Percentiles rank a stretch among this genome's conserved stretches.
phyloP scores from a whole-genome alignment of 1,140 invertebrate species.

The Microplitis demolitor region DNA sequence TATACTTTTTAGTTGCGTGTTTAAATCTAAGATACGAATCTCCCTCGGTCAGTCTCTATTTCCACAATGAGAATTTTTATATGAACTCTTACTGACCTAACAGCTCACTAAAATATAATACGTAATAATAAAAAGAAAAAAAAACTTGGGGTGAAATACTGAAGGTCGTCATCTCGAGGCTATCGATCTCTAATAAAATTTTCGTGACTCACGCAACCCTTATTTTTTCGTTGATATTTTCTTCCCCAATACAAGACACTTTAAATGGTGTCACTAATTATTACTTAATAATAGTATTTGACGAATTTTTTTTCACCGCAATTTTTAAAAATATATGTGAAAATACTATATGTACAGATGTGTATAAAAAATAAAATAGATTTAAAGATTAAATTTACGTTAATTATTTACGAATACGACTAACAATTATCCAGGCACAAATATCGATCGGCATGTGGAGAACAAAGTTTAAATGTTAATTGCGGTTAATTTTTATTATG shows the following conservation, averaged over 20 bases:
- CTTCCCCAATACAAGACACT: too few relatives aligned
- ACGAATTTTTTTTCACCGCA: too few relatives aligned
- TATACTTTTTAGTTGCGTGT: not conserved
- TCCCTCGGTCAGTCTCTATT: not conserved
- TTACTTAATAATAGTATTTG: not conserved
- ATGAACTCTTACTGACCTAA: not conserved
- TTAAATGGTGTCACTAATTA: not conserved
- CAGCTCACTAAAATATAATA: not conserved
- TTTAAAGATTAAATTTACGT: too few relatives aligned
- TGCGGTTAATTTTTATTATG: too few relatives aligned
- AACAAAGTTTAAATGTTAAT: too few relatives aligned
- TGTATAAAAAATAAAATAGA: too few relatives aligned
- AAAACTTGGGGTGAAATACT: not conserved
- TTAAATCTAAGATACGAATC: slow-evolving; percentile 2
- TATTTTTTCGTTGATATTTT: not conserved
- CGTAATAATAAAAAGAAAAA: not conserved
- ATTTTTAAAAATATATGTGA: too few relatives aligned
- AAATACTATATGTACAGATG: too few relatives aligned
- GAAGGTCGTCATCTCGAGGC: slow-evolving; percentile 10
- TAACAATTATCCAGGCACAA: too few relatives aligned
- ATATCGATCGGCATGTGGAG: too few relatives aligned
- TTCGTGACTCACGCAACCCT: slow-evolving; percentile 13
- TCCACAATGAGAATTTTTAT: not conserved
- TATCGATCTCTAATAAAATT: slow-evolving; percentile 11
- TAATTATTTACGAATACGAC: too few relatives aligned